Conservation (phyloP, 2,797 vertebrate genomes). For the Lateolabrax maculatus region DNA sequence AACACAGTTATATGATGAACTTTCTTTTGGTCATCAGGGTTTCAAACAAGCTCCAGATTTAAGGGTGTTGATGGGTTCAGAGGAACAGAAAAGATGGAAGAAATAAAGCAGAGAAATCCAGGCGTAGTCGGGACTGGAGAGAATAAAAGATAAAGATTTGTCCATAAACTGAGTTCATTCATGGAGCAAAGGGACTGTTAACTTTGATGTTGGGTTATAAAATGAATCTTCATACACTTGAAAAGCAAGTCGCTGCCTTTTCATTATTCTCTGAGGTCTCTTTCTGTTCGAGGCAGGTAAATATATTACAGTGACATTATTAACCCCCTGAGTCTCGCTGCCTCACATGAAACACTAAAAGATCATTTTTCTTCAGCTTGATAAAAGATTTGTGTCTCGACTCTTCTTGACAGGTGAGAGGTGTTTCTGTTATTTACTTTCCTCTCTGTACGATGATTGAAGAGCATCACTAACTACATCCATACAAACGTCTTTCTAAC, state of each 20-base stretch:
- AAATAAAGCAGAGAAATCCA: background rate
- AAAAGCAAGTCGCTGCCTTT: background rate
- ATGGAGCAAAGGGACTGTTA: background rate
- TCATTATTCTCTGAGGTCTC: background rate
- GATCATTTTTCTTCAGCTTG: no score
- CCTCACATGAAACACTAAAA: background rate
- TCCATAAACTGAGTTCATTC: background rate
- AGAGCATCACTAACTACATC: no score
- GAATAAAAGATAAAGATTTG: no score
- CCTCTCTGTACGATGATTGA: no score
- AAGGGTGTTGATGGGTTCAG: no score
- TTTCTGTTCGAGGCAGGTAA: background rate
- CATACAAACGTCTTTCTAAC: no score
- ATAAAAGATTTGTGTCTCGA: no score
- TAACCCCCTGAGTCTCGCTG: background rate
- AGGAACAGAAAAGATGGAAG: background rate
- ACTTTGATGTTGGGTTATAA: constrained; percentile 3
- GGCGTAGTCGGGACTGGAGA: background rate
- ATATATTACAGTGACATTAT: background rate
- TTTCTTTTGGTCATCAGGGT: background rate
- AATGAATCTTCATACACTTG: background rate
- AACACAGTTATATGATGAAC: no score
- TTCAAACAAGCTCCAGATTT: background rate
- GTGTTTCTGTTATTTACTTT: no score
- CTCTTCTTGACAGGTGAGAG: no score